Percentiles rank a stretch among this genome's conserved stretches.
Conservation (phyloP, 2,888 invertebrate species). For the Pollenia labialis region DNA sequence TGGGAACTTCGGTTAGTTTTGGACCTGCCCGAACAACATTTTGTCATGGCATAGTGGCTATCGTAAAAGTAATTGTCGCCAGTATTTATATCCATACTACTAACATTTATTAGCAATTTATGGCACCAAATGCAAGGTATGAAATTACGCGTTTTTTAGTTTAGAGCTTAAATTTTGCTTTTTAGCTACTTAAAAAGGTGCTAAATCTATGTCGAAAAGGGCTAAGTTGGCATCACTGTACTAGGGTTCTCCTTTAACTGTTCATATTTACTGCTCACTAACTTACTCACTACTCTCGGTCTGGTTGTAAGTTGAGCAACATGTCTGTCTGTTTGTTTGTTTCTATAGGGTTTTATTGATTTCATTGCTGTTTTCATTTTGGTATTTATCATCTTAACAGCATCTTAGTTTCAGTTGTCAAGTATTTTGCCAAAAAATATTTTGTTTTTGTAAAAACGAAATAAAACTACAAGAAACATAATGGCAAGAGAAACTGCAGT, state of each 20-base stretch:
- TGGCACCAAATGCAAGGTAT: no score
- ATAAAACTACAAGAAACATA: conserved; percentile 37
- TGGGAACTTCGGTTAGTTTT: no score
- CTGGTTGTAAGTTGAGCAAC: conserved; percentile 42
- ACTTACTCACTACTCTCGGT: conserved; percentile 13
- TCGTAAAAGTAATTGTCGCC: no score
- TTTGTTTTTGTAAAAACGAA: conserved; percentile 10
- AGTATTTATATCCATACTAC: no score
- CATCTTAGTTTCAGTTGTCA: conserved; percentile 66
- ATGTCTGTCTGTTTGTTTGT: conserved; percentile 10
- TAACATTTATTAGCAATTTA: no score
- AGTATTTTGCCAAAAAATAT: conserved; percentile 61
- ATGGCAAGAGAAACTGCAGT: conserved; percentile 6
- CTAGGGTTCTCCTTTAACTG: not conserved
- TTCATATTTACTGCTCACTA: not conserved
- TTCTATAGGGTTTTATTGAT: conserved; percentile 43
- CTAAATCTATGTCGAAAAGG: no score
- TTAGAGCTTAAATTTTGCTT: no score
- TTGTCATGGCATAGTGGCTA: no score
- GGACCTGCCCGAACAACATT: no score
- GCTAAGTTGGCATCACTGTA: no score
- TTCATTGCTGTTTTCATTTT: conserved; percentile 35
- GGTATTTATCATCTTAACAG: conserved; percentile 66
- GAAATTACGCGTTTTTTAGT: no score
- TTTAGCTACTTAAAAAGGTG: no score